Evolutionary conservation across 2,888 invertebrate species (phyloP), one percentile per base, ranked within the genome.

Genomic region (Ophraella communa): DNA sequence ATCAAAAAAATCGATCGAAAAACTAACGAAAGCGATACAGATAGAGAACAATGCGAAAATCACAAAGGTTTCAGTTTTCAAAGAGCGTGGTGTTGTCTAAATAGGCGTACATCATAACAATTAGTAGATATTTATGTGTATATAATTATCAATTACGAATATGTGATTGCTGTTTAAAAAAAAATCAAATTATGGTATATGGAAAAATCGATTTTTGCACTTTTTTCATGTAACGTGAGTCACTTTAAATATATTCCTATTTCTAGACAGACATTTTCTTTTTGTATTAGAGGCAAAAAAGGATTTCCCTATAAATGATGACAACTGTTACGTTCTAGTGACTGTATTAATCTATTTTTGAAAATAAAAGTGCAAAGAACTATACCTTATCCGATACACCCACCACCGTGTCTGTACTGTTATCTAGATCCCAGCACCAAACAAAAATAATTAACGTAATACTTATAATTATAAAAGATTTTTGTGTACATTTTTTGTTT

Each of bases 11-110:
- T 44, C 10, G 58, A 65, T 18, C 61, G 62, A 45, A 51, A 53
- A 11, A 55, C 59, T 1, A 62, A 68, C 14, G 69, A 67, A 17
- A 57, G 65, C 23, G 20, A 53, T 14, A 33, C 42, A 24, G 64
- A 66, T 54, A 60, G 67, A n/a, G 62, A 59, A 49, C 67, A 68
- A 20, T 58, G 58, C 62, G 71, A 51, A 17, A 30, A 68, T 49
- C 76, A 78, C 35, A 77, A 81, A 62, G 83, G 83, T 51, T 85
- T 85, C 71, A 83, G 83, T 76, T 83, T 86, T 70, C 83, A 84
- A 42, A 79, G 85, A 65, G 85, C 84, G 62, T 85, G 85, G 83
- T 86, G 85, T 76, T 86, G 86, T 71, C 82, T 85, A 68, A 80
- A 81, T 64, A 76, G 80, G 66, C 76, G 82, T 63, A 80, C 81